Conservation (phyloP, 2,888 invertebrate species). For the Cerastis rubricosa region DNA sequence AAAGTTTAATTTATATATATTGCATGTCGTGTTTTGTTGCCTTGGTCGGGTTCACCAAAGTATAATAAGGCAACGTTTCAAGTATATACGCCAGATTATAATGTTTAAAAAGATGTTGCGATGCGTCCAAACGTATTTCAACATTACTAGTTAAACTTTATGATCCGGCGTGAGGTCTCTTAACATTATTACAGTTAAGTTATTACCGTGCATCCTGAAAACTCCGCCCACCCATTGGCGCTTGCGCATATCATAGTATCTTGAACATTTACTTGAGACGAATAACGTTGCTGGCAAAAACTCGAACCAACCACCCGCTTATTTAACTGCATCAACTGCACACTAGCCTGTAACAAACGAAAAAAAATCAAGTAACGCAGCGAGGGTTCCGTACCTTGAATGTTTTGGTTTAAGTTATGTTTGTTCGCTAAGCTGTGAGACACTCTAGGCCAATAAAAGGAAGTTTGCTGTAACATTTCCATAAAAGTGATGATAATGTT, state of each 20-base stretch:
- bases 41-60: not conserved
- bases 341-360: conserved; percentile 25
- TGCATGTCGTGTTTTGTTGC: not conserved
- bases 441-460: not conserved
- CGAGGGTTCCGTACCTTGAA: not conserved
- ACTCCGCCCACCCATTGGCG: not conserved
- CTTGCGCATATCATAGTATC: conserved; percentile 14
- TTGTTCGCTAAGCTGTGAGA: not conserved
- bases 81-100: not conserved
- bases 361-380: not conserved
- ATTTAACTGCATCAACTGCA: conserved; percentile 4
- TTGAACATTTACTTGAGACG: not conserved
- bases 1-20: not conserved
- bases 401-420: not conserved
- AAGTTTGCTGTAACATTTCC: not conserved
- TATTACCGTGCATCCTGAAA: conserved; percentile 33
- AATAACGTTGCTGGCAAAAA: not conserved
- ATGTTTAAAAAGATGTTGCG: too few species aligned
- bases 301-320: accelerated
- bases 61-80: not conserved
- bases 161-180: not conserved
- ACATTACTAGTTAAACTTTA: not conserved
- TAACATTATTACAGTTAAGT: not conserved
- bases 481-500: not conserved
- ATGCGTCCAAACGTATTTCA: not conserved